Percentiles rank a stretch among this genome's conserved stretches.
Conservation (phyloP, 1,140 invertebrate species). For the Linepithema humile region DNA sequence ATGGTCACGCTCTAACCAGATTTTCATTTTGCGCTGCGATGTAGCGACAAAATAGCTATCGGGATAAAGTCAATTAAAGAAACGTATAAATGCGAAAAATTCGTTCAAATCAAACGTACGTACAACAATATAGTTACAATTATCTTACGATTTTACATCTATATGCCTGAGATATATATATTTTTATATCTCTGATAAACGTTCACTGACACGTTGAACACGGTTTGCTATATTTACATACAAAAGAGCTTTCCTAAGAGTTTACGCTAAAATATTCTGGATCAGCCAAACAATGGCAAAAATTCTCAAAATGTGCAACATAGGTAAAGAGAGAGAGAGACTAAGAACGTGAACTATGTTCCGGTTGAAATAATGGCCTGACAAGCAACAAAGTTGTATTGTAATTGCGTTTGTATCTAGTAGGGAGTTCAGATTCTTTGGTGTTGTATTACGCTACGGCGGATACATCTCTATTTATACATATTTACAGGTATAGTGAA, state of each 20-base stretch:
- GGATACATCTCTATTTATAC: not conserved
- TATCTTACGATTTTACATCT: not conserved
- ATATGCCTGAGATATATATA: not conserved
- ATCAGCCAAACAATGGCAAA: conserved; percentile 18
- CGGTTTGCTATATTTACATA: not conserved
- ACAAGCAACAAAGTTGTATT: not conserved
- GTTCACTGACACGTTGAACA: not conserved
- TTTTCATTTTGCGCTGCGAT: conserved; percentile 20
- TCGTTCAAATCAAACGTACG: not conserved
- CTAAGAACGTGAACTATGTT: not conserved
- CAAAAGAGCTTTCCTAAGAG: not conserved
- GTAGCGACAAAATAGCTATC: not conserved
- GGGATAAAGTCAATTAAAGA: conserved; percentile 9
- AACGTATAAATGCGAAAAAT: not conserved
- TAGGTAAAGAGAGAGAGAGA: not conserved
- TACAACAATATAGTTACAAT: not conserved
- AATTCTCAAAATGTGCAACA: not conserved
- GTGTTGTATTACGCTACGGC: not conserved
- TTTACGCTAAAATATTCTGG: conserved; percentile 4
- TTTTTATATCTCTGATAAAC: not conserved
- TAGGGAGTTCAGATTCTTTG: not conserved
- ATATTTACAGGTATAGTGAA: conserved; percentile 2
- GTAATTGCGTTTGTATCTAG: conserved; percentile 14
- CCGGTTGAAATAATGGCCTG: not conserved
- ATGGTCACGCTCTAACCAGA: conserved; percentile 9